phyloP scores from a whole-genome alignment of 2,888 invertebrate species.

The Drosophila fungiperda region DNA sequence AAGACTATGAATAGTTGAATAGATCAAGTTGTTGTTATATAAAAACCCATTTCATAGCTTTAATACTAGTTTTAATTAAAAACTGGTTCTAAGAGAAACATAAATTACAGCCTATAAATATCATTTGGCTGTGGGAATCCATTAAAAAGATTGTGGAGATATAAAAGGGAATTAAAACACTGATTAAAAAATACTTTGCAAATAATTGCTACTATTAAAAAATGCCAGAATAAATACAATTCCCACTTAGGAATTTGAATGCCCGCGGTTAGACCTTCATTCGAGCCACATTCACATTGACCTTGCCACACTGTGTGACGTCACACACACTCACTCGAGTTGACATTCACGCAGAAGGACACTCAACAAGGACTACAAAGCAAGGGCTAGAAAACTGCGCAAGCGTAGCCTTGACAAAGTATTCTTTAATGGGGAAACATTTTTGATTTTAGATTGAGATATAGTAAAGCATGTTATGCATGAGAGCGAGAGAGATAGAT shows the following conservation, averaged over 20 bases:
- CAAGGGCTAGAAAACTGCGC: slow-evolving; percentile 26
- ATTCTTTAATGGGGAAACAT: slow-evolving; percentile 16
- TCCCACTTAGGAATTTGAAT: slow-evolving; percentile 4
- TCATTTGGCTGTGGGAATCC: not conserved
- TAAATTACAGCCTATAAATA: not conserved
- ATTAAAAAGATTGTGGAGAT: not conserved
- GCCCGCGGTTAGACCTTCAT: slow-evolving; percentile 16
- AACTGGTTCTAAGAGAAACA: not conserved
- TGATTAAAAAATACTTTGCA: not conserved
- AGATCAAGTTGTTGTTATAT: not conserved
- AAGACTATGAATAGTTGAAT: not conserved
- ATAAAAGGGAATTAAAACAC: not conserved
- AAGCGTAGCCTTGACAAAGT: slow-evolving; percentile 56
- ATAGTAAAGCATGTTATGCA: slow-evolving; percentile 15
- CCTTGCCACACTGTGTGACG: slow-evolving; percentile 35
- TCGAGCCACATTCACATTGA: slow-evolving; percentile 19
- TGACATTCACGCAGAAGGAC: slow-evolving; percentile 46
- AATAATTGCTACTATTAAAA: slow-evolving; percentile 8
- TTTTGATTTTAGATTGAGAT: not conserved
- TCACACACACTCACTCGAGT: slow-evolving; percentile 17
- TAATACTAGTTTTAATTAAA: not conserved
- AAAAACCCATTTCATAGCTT: not conserved
- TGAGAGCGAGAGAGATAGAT: not conserved
- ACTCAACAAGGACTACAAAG: slow-evolving; percentile 22
- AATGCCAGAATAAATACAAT: slow-evolving; percentile 24